phyloP scores from a whole-genome alignment of 2,797 vertebrate species.

The Muscicapa striata region DNA sequence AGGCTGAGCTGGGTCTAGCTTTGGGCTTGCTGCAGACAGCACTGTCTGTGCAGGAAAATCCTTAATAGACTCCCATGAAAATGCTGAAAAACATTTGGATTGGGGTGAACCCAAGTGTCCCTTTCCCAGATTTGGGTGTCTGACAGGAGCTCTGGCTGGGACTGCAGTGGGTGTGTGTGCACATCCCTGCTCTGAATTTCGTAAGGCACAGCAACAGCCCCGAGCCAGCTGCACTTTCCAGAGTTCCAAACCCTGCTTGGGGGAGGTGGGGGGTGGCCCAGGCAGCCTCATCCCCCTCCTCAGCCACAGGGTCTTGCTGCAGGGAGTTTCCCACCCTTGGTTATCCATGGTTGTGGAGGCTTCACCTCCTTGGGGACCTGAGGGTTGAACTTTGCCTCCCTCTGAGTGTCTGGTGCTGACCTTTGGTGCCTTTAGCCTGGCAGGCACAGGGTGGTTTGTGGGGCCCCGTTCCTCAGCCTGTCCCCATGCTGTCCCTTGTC shows the following conservation, averaged over 20 bases:
- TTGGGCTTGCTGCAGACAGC: not conserved
- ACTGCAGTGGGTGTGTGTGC: not conserved
- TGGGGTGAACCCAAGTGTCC: not conserved
- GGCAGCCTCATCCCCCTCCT: not conserved
- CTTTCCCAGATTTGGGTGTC: not conserved
- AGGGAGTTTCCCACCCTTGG: not conserved
- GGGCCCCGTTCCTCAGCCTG: not conserved
- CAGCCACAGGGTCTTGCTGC: not conserved
- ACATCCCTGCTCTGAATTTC: not conserved
- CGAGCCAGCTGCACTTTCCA: not conserved
- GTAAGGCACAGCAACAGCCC: not conserved
- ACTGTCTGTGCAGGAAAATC: not conserved
- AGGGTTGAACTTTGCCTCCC: not conserved
- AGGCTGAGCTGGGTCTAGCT: not conserved
- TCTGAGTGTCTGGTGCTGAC: not conserved
- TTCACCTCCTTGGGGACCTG: not conserved
- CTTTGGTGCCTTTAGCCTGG: not conserved
- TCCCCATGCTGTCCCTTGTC: fast-evolving
- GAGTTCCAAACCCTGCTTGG: not conserved
- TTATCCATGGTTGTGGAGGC: not conserved
- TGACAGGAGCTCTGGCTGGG: fast-evolving
- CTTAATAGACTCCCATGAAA: not conserved
- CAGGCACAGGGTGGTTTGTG: not conserved
- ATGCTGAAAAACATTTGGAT: not conserved
- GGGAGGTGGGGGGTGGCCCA: not conserved